These are phyloP conservation scores for Silurus lanzhouensis DNA, from an alignment of 2,797 vertebrate species.

Conservation along the genomic window DNA sequence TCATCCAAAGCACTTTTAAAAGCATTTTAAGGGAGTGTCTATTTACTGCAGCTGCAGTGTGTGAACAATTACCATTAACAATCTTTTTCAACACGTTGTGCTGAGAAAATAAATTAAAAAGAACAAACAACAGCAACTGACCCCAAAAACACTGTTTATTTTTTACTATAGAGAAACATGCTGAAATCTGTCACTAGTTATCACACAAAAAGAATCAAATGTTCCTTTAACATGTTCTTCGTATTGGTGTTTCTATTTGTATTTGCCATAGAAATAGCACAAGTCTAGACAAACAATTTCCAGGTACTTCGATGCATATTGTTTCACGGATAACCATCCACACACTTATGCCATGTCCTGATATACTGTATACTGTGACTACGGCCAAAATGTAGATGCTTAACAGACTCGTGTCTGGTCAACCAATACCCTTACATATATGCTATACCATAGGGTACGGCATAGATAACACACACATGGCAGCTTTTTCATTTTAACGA, in stretches of 20 bases:
- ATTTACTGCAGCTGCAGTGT: slow-evolving; percentile 5
- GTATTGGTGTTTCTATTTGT: too few species aligned
- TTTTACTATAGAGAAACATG: not conserved
- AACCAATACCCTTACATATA: not conserved
- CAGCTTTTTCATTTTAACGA: slow-evolving; percentile 20
- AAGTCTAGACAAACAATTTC: not conserved
- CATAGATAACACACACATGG: slow-evolving; percentile 22
- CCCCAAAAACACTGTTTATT: not conserved
- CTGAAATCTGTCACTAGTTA: not conserved
- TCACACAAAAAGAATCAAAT: not conserved
- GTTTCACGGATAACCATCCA: not conserved
- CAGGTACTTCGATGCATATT: too few species aligned
- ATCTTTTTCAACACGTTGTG: not conserved
- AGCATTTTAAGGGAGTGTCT: not conserved
- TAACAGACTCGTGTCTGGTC: not conserved
- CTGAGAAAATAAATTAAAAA: not conserved
- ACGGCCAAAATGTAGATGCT: not conserved
- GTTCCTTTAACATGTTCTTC: not conserved
- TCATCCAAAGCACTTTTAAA: slow-evolving; percentile 22
- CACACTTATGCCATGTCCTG: not conserved
- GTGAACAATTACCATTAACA: not conserved
- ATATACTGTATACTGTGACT: not conserved
- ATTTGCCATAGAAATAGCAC: not conserved
- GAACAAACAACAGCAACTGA: not conserved
- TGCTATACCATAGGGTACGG: not conserved